Percentiles rank a stretch among this genome's conserved stretches.
phyloP scores from a whole-genome alignment of 1,140 invertebrate genomes.

The Dufourea novaeangliae region DNA sequence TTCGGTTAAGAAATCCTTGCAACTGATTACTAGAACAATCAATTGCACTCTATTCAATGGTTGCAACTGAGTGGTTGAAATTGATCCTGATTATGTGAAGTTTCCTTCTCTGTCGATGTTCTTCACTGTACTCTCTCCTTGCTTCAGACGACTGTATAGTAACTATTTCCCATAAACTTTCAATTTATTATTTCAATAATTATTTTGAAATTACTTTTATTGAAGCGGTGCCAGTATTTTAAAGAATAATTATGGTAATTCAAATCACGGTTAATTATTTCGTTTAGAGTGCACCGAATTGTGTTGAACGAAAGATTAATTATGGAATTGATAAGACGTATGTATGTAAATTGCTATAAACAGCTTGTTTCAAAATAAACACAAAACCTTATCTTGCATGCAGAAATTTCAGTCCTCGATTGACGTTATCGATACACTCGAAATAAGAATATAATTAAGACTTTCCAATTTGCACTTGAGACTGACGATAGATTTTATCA shows the following conservation, averaged over 20 bases:
- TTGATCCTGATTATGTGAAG: not conserved
- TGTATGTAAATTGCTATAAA: not conserved
- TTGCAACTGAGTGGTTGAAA: not conserved
- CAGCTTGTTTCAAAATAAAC: not conserved
- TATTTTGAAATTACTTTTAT: no score
- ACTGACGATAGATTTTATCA: not conserved
- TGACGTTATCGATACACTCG: not conserved
- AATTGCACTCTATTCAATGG: constrained; percentile 32
- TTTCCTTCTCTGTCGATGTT: not conserved
- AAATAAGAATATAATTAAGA: constrained; percentile 14
- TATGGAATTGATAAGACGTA: not conserved
- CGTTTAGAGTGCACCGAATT: not conserved
- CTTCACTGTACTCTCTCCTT: not conserved
- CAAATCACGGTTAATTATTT: not conserved
- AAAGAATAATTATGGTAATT: not conserved
- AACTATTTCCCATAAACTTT: no score
- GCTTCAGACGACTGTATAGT: not conserved
- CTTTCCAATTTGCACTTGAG: constrained; percentile 8
- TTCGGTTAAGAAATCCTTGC: constrained; percentile 27
- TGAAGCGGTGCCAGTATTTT: no score
- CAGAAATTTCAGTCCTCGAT: not conserved
- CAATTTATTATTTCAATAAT: no score
- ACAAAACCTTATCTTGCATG: not conserved
- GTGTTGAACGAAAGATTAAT: not conserved
- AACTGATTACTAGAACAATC: constrained; percentile 28